phyloP scores from a whole-genome alignment of 2,888 invertebrate genomes.

The Ornithoptera priamus region DNA sequence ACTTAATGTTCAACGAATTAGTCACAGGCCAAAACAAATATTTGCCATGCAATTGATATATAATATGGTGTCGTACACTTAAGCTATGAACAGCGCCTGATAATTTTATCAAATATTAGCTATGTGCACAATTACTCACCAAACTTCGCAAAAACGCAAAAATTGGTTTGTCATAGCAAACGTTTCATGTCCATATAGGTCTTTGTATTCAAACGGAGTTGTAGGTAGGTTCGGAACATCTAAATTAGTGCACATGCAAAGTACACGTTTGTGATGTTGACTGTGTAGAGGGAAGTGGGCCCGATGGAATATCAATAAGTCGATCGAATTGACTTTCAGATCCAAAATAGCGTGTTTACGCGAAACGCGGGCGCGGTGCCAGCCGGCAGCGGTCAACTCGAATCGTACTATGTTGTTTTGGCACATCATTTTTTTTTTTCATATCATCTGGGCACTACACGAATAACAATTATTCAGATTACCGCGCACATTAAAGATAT shows the following conservation, averaged over 20 bases:
- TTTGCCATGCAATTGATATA: slow-evolving; percentile 54
- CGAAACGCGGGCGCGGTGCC: slow-evolving; percentile 58
- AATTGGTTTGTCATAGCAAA: slow-evolving; percentile 6
- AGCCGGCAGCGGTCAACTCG: slow-evolving; percentile 70
- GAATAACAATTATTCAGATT: slow-evolving; percentile 39
- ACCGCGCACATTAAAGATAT: slow-evolving; percentile 13
- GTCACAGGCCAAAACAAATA: slow-evolving; percentile 63
- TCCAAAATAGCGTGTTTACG: slow-evolving; percentile 79
- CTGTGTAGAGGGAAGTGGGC: slow-evolving; percentile 33
- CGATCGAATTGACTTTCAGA: slow-evolving; percentile 61
- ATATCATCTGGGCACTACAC: slow-evolving; percentile 42
- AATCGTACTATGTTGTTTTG: slow-evolving; percentile 65
- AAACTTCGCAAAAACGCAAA: slow-evolving; percentile 21
- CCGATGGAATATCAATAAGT: slow-evolving; percentile 51
- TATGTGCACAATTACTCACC: slow-evolving; percentile 28
- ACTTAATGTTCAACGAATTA: slow-evolving; percentile 71
- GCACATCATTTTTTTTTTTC: slow-evolving; percentile 62
- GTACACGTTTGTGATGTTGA: slow-evolving; percentile 20
- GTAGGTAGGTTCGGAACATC: too few species aligned
- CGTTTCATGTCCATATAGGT: too few species aligned
- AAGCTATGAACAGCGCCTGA: slow-evolving; percentile 50
- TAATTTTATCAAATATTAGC: slow-evolving; percentile 42
- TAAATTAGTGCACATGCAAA: too few species aligned
- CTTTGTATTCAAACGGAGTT: too few species aligned
- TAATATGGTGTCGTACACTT: slow-evolving; percentile 49